Conservation (phyloP, 2,888 invertebrate genomes). For the Crematogaster levior region DNA sequence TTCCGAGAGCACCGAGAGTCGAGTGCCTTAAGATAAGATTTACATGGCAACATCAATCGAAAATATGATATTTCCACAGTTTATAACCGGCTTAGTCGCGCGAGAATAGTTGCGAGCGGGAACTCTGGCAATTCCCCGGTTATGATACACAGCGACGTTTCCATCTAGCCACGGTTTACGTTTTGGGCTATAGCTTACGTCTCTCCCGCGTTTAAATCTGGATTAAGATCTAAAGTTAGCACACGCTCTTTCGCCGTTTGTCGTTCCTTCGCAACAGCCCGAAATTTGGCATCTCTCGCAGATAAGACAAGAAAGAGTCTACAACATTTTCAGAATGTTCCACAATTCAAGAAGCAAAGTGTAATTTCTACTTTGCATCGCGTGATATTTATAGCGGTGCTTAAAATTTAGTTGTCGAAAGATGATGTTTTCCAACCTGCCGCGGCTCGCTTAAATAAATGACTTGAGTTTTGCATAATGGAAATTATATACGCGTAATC, state of each 20-base stretch:
- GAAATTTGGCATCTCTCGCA: neutral
- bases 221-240: slow-evolving; percentile 39
- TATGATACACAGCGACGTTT: slow-evolving; percentile 39
- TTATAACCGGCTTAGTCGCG: slow-evolving; percentile 48
- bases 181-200: slow-evolving; percentile 32
- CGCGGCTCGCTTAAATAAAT: slow-evolving; percentile 15
- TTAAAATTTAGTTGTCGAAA: neutral
- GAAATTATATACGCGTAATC: neutral
- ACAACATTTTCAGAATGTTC: neutral
- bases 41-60: slow-evolving; percentile 43
- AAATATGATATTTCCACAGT: slow-evolving; percentile 50
- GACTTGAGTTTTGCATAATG: slow-evolving; percentile 15
- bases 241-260: slow-evolving; percentile 27
- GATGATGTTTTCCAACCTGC: neutral
- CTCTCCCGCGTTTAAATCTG: slow-evolving; percentile 40
- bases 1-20: neutral
- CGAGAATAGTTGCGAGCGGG: slow-evolving; percentile 21
- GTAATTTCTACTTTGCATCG: neutral
- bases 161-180: slow-evolving; percentile 38
- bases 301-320: neutral
- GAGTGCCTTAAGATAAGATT: slow-evolving; percentile 44
- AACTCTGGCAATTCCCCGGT: slow-evolving; percentile 37
- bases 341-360: neutral
- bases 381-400: neutral
- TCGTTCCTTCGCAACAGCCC: neutral